These are phyloP conservation scores for Gymnocypris eckloni DNA, from an alignment of 2,797 vertebrate species.

Conservation along the genomic window DNA sequence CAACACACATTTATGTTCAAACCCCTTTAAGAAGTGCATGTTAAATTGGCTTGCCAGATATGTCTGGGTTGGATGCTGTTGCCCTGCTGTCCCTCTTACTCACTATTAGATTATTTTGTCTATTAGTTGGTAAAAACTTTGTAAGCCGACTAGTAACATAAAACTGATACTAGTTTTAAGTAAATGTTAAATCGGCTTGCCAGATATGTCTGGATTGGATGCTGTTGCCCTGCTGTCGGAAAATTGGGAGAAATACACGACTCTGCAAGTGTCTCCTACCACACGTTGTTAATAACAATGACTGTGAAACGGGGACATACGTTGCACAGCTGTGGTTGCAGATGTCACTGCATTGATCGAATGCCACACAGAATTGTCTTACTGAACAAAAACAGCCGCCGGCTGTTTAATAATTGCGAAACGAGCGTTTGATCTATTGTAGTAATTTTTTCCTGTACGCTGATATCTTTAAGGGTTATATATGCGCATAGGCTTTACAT, in stretches of 20 bases:
- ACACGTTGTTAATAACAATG: constrained; percentile 22
- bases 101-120: not conserved
- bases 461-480: not conserved
- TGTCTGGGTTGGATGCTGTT: not conserved
- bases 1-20: too few species aligned
- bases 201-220: not conserved
- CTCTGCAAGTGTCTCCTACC: not conserved
- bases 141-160: not conserved
- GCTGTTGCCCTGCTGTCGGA: constrained; percentile 12
- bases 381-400: constrained; percentile 39
- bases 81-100: constrained; percentile 35
- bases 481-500: not conserved
- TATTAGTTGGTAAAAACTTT: not conserved
- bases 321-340: constrained; percentile 43
- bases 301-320: constrained; percentile 23
- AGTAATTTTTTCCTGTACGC: not conserved
- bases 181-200: constrained; percentile 3
- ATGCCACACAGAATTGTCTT: constrained; percentile 41
- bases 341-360: constrained; percentile 43
- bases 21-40: not conserved
- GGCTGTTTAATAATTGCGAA: constrained; percentile 27
- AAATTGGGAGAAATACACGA: constrained; percentile 38
- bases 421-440: not conserved
- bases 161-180: not conserved
- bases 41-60: not conserved